Evolutionary conservation across 2,888 invertebrate genomes (phyloP), one percentile per base, ranked within the genome.

Genomic region (Lycocerus yunnanus): DNA sequence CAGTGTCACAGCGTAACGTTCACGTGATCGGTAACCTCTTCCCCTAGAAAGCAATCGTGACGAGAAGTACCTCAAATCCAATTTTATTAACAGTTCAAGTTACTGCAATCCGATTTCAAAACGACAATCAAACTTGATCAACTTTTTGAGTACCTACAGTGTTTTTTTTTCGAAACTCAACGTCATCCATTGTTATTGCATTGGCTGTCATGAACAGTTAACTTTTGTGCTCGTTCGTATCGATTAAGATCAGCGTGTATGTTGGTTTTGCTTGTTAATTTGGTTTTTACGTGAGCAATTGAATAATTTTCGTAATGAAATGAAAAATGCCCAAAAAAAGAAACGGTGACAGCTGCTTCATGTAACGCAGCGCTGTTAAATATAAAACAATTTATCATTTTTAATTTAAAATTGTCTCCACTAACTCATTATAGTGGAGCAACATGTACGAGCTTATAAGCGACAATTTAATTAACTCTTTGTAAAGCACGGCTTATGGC

Each of bases 371-470:
- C 18, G 69, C 66, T 61, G 66, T 67, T 72, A 75, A 43, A 77
- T 77, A 75, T 77, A 69, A 68, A 72, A 60, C 66, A 59, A 72
- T 74, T 77, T 73, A 74, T 77, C 77, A 77, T 77, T 78, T 78
- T 78, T 78, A 76, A 76, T 76, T 77, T 75, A 71, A 74, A 74
- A 66, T 24, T 66, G 66, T 27, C 66, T 21, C 21, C 27, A 27
- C 20, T 66, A 66, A 68, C 68, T 43, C 43, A 43, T 43, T 27
- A 27, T 21, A 66, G 27, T 66, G 66, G 27, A 21, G 66, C 66
- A 66, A 66, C 27, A 66, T 27, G 24, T 15, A 21, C 66, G 15
- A 66, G 66, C 66, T 66, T 66, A 18, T 27, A 68, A 68, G 68
- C 43, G 58, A 18, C 58, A 68, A 68, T 27, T 66, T 66, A 66